phyloP scores from a whole-genome alignment of 2,888 invertebrate genomes.

The Caenorhabditis sp. region DNA sequence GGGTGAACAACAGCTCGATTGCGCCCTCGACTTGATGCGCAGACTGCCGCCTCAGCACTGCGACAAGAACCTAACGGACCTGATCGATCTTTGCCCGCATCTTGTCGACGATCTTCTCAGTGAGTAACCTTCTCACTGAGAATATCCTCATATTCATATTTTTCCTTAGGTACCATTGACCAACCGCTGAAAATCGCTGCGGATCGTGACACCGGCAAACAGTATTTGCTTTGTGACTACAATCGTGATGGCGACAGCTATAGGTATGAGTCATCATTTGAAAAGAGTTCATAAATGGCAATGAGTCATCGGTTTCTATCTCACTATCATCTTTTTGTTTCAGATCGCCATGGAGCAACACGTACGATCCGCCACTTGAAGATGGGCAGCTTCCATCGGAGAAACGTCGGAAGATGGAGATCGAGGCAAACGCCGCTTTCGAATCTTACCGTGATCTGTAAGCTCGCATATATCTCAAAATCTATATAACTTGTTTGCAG shows the following conservation, averaged over 20 bases:
- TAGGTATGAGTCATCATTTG: slow-evolving; percentile 82
- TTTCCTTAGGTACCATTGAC: slow-evolving; percentile 84
- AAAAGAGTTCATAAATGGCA: background rate
- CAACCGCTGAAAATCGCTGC: slow-evolving; percentile 96
- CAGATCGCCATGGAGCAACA: slow-evolving; percentile 98
- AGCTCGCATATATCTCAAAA: background rate
- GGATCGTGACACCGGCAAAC: slow-evolving; percentile 94
- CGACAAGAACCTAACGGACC: slow-evolving; percentile 96
- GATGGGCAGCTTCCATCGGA: slow-evolving; percentile 99
- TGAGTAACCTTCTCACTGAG: slow-evolving; percentile 3
- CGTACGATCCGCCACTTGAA: slow-evolving; percentile 96
- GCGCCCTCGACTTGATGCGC: slow-evolving; percentile 98
- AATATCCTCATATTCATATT: too few relatives aligned
- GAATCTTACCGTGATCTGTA: slow-evolving; percentile 90
- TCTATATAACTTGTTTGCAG: background rate
- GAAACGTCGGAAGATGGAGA: slow-evolving; percentile 92
- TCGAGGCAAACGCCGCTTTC: slow-evolving; percentile 98
- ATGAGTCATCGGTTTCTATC: background rate
- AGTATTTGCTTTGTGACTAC: slow-evolving; percentile 98
- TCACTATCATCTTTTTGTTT: slow-evolving; percentile 25
- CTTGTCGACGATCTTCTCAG: slow-evolving; percentile 66
- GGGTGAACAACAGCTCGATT: slow-evolving; percentile 87
- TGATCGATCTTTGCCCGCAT: slow-evolving; percentile 87
- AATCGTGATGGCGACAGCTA: slow-evolving; percentile 99
- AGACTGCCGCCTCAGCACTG: slow-evolving; percentile 98